Evolutionary conservation across 2,113 vertebrate genomes (phyloP), one percentile per base, ranked within the genome.

Genomic region (Leucopsar rothschildi): DNA sequence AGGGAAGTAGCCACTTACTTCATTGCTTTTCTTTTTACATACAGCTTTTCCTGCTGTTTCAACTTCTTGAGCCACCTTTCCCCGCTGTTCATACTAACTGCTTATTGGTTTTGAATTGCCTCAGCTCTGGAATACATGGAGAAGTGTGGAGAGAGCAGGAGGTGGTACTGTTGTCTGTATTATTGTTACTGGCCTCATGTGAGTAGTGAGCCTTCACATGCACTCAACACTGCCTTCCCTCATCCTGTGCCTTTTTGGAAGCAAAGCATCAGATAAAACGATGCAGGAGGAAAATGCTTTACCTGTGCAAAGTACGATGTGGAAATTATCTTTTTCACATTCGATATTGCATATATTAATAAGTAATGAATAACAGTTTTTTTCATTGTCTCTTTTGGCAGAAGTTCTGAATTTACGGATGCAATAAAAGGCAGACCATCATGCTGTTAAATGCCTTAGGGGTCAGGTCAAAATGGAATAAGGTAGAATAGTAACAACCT

Each of bases 261-360:
- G 21, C 37, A 61, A 66, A 82, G 23, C 37, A 57, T 61, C 23
- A 56, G 14, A 37, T 60, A 3, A 1, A 31, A 8, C 37, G 55
- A 47, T 64, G 33, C 29, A 63, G 57, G 6, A 42, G 5, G 33
- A 55, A 42, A 59, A 40, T 55, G 23, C 1, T 57, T 49, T 49
- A n/a, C 9, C 29, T 68, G 17, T 18, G 2, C 11, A 25, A 16
- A 57, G 7, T 69, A 13, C 0, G 0, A 18, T 56, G n/a, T 70
- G 27, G 24, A 83, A 83, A 27, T 35, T 0, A 29, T 35, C 18
- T 35, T 63, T 88, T 71, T 80, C 27, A 5, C 1, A 0, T 61
- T 77, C 12, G 22, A 0, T 73, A 37, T 45, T 49, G 12, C 15
- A 23, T 65, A 17, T 35, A 21, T 65, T 69, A 60, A 52, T 39